Conservation (phyloP, 2,113 vertebrate genomes). For the Myiagra hebetior region DNA sequence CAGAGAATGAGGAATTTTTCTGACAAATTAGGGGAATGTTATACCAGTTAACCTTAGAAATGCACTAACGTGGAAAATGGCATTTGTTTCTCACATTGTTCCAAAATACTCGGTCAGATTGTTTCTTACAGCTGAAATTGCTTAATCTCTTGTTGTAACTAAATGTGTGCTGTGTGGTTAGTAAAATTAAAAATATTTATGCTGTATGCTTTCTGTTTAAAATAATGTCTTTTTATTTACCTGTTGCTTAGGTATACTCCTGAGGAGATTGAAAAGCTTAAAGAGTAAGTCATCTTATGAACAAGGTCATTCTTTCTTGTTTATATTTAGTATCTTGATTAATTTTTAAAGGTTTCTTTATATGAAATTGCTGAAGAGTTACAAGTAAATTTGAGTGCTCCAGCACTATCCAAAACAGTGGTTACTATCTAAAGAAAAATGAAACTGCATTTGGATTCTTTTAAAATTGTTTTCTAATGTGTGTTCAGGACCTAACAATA, state of each 20-base stretch:
- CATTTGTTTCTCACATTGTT: not conserved
- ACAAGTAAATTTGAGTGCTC: not conserved
- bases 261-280: slow-evolving; percentile 94
- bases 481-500: not conserved
- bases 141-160: not conserved
- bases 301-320: not conserved
- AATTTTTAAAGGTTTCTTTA: not conserved
- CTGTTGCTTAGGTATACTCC: slow-evolving; percentile 84
- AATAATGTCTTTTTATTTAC: slow-evolving; percentile 36
- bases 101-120: not conserved
- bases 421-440: not conserved
- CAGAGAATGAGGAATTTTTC: not conserved
- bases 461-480: not conserved
- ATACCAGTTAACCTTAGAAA: not conserved
- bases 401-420: not conserved
- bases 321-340: not conserved
- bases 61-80: not conserved
- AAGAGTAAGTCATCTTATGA: slow-evolving; percentile 84
- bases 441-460: not conserved
- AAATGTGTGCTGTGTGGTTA: not conserved
- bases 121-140: not conserved
- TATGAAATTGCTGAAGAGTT: not conserved
- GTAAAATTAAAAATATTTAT: not conserved
- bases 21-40: not conserved
- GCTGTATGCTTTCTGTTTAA: not conserved